Evolutionary conservation across 2,888 invertebrate genomes (phyloP), one percentile per base, ranked within the genome.

Genomic region (Belgica antarctica): DNA sequence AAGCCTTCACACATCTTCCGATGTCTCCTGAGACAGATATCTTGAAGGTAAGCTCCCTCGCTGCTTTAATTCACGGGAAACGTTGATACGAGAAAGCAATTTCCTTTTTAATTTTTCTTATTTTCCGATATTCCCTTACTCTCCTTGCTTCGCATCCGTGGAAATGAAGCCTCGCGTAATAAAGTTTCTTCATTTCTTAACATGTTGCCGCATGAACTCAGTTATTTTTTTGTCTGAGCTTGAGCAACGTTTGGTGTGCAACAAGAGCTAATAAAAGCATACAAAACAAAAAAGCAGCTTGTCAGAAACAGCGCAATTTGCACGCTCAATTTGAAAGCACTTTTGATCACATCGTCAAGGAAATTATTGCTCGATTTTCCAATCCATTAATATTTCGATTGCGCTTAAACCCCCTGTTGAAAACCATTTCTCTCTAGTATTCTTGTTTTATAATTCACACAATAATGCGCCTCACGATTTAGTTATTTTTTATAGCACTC

Each of bases 11-110:
- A 52, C 52, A 3, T 19, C 52, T 22, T 52, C 2, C 8, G 5
- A 52, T 52, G 19, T 52, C 52, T 22, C 22, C 19, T 22, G 41
- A 41, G 52, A 52, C 52, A 52, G 5, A 52, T 52, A 52, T 52
- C 52, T 52, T 52, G 2, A 10, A 41, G 15, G 10, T 52, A 52
- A 17, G 52, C 12, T 31, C 52, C 52, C 17, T 52, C 52, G 22
- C 52, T 5, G 22, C 52, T 52, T 52, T 52, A 52, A 52, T 52
- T 52, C 22, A 52, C 52, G 52, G 22, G 19, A 52, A n/a, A 19
- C 22, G 52, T 22, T 22, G 52, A 52, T 52, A 52, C 52, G 52
- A 52, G 52, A 52, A 52, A 52, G 52, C 52, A 52, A 52, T 52
- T 52, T 52, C 52, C 52, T 22, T 41, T 52, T 52, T 52, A 52